Evolutionary conservation across 2,888 invertebrate genomes (phyloP), one percentile per base, ranked within the genome.

Genomic region (Tyria jacobaeae): DNA sequence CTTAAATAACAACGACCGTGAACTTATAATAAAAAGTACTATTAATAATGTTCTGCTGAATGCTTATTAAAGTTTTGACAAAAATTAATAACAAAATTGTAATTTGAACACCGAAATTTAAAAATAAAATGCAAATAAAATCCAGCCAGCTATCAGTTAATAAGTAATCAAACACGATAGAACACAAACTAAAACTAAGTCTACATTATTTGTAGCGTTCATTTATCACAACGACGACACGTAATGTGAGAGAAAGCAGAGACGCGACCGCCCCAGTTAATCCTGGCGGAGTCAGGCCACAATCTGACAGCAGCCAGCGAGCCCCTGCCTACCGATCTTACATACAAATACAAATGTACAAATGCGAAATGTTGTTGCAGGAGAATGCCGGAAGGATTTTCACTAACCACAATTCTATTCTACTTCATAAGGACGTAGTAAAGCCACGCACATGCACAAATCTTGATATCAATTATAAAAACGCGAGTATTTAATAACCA

Each of bases 221-320:
- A 21, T 53, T 34, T 58, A 66, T 52, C 47, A 50, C 24, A 57
- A 54, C 55, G 57, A 31, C 24, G 66, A 79, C 68, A 83, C 78
- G 79, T 82, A 84, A 79, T 84, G 62, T 64, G 63, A 73, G 66
- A 70, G 73, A 73, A 60, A 64, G 61, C 76, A 76, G 74, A 71
- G 68, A 70, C 75, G 68, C 72, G 71, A 76, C 80, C 78, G 76
- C 75, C 68, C 73, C 78, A 82, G 87, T 87, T 89, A 89, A 89
- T 89, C 88, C 85, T 73, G 73, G 80, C 71, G 75, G 74, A 85
- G 84, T 82, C 81, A 73, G 50, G 78, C 88, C 87, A 76, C 88
- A 89, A 86, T 86, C 89, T 86, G 90, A 90, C 88, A 85, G 76
- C 81, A 82, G 82, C 80, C 88, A 85, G 59, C 66, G 59, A 69